Evolutionary conservation across 2,888 invertebrate species (phyloP), one percentile per base, ranked within the genome.

Genomic region (Chloroclystis v-ata): DNA sequence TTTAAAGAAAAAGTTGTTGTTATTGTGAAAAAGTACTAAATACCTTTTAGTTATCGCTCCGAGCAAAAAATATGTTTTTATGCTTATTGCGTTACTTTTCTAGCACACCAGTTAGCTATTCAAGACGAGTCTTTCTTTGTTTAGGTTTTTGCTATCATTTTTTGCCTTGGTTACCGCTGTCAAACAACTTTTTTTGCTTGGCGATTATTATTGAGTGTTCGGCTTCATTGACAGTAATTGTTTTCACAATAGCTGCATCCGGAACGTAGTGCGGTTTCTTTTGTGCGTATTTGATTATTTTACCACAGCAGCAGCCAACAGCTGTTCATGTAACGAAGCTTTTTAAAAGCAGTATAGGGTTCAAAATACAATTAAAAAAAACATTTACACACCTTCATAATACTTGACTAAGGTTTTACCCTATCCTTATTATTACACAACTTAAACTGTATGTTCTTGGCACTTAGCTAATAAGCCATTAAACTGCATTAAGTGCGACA

Each of bases 161-260:
- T 75, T 71, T 73, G 57, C 59, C 47, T 20, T 43, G 49, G 49
- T 56, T 49, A 49, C 46, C 52, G 56, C 55, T 49, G 50, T 52
- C 38, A 43, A 52, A 37, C 46, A 28, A 47, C 51, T 56, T 52
- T 61, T 60, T 59, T 58, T 52, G 53, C 38, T 6, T 44, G 14
- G 57, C 45, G 54, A 57, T 53, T 59, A 55, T 60, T 61, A 59
- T 60, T 41, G 56, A 56, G 52, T 54, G 48, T 57, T 56, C 55
- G 53, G 57, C 56, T 56, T 56, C 56, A 54, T 56, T 60, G 65
- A 57, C 58, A 59, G 58, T 72, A 64, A 72, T 68, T 72, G 62
- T 68, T 73, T 69, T 67, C 54, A 53, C 65, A 67, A 69, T 64
- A 65, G 59, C 56, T 60, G 54, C 61, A 59, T 60, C 61, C 58